A percentile compares a stretch with the other conserved stretches of the same genome.
Conservation (phyloP, 2,888 invertebrate species). For the Perithous albicinctus region DNA sequence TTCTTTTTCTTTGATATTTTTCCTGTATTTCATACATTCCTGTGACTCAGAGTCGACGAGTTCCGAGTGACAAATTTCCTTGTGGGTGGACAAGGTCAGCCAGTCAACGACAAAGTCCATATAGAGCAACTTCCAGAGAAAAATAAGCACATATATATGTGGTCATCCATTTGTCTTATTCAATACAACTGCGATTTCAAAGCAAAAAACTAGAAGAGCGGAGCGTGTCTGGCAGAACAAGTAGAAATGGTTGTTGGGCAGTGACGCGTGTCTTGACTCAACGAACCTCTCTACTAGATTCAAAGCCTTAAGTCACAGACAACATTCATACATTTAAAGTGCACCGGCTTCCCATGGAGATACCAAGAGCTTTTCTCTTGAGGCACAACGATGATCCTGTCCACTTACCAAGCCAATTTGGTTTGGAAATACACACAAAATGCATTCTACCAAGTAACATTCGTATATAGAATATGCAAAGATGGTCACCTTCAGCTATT, state of each 20-base stretch:
- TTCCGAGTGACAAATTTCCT: not conserved
- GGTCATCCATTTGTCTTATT: not conserved
- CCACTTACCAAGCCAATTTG: not conserved
- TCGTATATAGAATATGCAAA: too few relatives aligned
- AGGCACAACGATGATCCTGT: not conserved
- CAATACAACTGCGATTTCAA: constrained; percentile 4
- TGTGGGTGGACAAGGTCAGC: not conserved
- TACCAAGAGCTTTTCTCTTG: not conserved
- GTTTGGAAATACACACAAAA: not conserved
- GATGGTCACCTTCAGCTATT: too few relatives aligned
- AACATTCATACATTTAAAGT: not conserved
- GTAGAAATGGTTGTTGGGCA: not conserved
- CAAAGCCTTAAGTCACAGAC: constrained; percentile 47
- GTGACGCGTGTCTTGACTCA: constrained; percentile 21
- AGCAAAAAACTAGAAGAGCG: constrained; percentile 11
- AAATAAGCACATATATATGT: not conserved
- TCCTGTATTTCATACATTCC: not conserved
- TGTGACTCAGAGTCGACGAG: not conserved
- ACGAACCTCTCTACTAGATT: constrained; percentile 25
- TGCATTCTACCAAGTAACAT: not conserved
- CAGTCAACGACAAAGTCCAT: not conserved
- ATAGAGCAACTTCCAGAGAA: not conserved
- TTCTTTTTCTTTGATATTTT: not conserved
- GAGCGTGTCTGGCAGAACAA: not conserved
- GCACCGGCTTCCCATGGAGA: not conserved